Evolutionary conservation across 92 coral and sea anemone genomes (phyloP).

Genomic region (Ricordea florida): DNA sequence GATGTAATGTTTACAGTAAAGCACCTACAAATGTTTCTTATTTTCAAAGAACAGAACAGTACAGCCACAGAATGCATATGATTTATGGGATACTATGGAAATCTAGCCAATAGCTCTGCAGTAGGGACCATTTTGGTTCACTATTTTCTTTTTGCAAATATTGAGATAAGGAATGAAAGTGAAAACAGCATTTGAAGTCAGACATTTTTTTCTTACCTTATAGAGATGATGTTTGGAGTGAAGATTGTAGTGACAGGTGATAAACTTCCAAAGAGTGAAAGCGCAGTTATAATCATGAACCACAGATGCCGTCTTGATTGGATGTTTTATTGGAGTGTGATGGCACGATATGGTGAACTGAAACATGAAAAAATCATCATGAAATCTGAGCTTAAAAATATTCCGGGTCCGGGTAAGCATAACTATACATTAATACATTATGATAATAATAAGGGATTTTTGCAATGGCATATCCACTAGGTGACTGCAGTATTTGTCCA

Average conservation of each 20-base stretch:
- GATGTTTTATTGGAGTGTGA: slow-evolving; percentile 92
- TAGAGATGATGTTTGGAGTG: slow-evolving; percentile 88
- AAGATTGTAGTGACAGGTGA: slow-evolving; percentile 77
- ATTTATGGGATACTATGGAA: too few species aligned
- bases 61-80: too few species aligned
- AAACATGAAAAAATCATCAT: slow-evolving; percentile 90
- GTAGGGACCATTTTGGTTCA: too few species aligned
- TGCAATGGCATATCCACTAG: not conserved
- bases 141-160: too few species aligned
- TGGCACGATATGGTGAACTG: slow-evolving; percentile 82
- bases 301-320: slow-evolving; percentile 97
- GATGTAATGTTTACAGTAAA: too few species aligned
- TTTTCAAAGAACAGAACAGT: too few species aligned
- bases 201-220: not conserved
- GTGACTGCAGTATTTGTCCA: not conserved
- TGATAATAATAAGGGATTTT: not conserved
- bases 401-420: slow-evolving; percentile 88
- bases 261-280: slow-evolving; percentile 74
- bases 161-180: too few species aligned
- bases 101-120: too few species aligned
- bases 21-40: too few species aligned
- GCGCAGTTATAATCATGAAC: slow-evolving; percentile 85
- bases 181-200: too few species aligned
- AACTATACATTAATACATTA: not conserved
- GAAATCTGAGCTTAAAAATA: slow-evolving; percentile 85